Evolutionary conservation across 2,113 vertebrate species (phyloP), one percentile per base, ranked within the genome.

Genomic region (Oriolus oriolus): DNA sequence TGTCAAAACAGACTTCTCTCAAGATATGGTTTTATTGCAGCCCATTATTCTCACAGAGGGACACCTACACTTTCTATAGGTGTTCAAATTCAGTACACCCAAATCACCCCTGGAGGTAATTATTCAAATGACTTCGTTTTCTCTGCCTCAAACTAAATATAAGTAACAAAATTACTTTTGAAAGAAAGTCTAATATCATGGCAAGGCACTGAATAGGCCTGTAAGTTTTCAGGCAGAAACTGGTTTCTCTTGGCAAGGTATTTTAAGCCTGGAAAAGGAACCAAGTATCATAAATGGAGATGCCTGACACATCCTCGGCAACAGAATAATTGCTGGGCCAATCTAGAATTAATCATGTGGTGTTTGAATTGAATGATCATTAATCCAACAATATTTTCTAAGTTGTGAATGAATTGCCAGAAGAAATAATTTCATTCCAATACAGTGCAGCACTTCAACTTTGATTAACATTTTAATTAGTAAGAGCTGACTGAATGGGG

Each of bases 391-490:
- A 81, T 97, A 96, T 96, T 97, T 96, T 97, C 52, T 84, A 96
- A 97, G 88, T 96, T 97, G 50, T 93, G 89, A 92, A 95, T 97
- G 90, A 91, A 92, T 97, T 95, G 87, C 93, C 86, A 90, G 95
- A 94, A 90, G 94, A 94, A 94, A 80, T 75, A 63, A 96, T 94
- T 89, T 84, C 59, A 92, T 94, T 96, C 87, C 94, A 96, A 39
- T 95, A 95, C 27, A 2, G 87, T 66, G 28, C 85, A 76, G 79
- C 52, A 79, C 94, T 94, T 84, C 65, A 70, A 52, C 45, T 94
- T 97, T 97, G 95, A 97, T 97, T 95, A 96, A 93, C 61, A 33
- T 89, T 97, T 98, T 96, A 95, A 94, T 96, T 96, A 96, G 95
- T 88, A 92, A 89, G 86, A 53, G 26, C 93, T 91, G 81, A 63